These are phyloP conservation scores for Hemicordylus capensis DNA, from an alignment of 2,113 vertebrate species.

Conservation along the genomic window DNA sequence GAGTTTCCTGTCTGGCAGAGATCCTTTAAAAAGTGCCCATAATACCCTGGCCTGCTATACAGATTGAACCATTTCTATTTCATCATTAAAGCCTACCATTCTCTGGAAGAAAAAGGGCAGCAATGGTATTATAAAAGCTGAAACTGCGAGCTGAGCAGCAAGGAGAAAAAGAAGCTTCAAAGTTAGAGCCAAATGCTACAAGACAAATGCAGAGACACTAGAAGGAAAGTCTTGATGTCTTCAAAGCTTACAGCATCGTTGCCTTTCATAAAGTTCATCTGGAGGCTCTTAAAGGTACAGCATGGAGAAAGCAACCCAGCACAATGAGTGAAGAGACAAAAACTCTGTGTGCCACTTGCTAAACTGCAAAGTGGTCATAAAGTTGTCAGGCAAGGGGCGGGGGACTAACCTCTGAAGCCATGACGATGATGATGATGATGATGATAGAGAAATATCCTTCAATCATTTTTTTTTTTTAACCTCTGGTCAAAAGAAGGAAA, in stretches of 20 bases:
- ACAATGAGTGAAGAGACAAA: conserved; percentile 1
- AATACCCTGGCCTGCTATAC: conserved; percentile 11
- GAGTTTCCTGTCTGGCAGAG: conserved; percentile 35
- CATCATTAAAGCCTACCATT: conserved; percentile 46
- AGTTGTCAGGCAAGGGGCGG: accelerated
- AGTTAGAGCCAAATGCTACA: conserved; percentile 21
- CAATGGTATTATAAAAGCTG: conserved; percentile 11
- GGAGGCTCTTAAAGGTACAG: conserved; percentile 14
- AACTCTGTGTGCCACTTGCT: not conserved
- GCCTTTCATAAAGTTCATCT: conserved; percentile 4
- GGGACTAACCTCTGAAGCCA: not conserved
- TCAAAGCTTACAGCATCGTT: conserved; percentile 13
- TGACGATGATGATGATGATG: too few relatives aligned
- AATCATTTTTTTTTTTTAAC: not conserved
- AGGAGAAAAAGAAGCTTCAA: conserved; percentile 50
- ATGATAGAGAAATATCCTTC: not conserved
- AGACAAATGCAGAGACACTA: conserved; percentile 24
- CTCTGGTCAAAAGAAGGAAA: not conserved
- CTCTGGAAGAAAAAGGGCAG: conserved; percentile 5
- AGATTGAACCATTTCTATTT: conserved; percentile 42
- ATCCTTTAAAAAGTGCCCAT: conserved; percentile 45
- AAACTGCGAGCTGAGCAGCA: conserved; percentile 38
- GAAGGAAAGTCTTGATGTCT: conserved; percentile 12
- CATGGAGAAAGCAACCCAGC: not conserved
- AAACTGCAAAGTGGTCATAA: not conserved